Percentiles rank a stretch among this genome's conserved stretches.
phyloP scores from a whole-genome alignment of 2,888 invertebrate genomes.

The Balanococcus diminutus region DNA sequence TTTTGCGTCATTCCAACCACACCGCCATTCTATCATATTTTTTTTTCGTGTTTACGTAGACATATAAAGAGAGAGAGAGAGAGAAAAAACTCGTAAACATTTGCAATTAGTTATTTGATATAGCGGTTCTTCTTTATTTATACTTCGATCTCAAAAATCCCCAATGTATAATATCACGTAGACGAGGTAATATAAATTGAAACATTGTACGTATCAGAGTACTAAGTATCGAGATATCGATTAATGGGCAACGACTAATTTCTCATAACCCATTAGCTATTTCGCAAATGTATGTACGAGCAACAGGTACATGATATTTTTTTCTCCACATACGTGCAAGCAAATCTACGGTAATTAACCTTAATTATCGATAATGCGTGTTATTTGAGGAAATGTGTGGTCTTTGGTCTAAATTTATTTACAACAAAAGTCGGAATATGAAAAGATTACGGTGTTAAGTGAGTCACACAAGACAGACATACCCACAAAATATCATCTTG shows the following conservation, averaged over 20 bases:
- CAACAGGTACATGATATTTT: neutral
- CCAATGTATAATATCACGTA: neutral
- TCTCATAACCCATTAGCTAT: neutral
- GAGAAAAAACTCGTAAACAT: neutral
- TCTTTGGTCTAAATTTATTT: neutral
- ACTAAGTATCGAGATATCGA: neutral
- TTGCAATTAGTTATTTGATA: neutral
- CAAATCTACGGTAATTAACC: neutral
- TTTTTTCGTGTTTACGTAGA: neutral
- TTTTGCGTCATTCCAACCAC: neutral
- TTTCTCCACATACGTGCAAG: neutral
- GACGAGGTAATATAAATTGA: neutral
- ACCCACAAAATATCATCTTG: neutral
- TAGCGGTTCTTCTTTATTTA: neutral
- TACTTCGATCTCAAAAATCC: no score
- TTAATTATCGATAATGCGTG: neutral
- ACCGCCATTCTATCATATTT: neutral
- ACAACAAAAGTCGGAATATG: neutral
- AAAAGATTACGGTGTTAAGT: neutral
- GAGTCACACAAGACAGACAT: neutral
- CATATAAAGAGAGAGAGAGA: no score
- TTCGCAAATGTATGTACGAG: neutral
- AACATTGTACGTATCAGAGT: neutral
- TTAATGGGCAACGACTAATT: neutral
- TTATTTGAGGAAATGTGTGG: neutral